Evolutionary conservation across 2,113 vertebrate genomes (phyloP).

Genomic region (Channa maculata): DNA sequence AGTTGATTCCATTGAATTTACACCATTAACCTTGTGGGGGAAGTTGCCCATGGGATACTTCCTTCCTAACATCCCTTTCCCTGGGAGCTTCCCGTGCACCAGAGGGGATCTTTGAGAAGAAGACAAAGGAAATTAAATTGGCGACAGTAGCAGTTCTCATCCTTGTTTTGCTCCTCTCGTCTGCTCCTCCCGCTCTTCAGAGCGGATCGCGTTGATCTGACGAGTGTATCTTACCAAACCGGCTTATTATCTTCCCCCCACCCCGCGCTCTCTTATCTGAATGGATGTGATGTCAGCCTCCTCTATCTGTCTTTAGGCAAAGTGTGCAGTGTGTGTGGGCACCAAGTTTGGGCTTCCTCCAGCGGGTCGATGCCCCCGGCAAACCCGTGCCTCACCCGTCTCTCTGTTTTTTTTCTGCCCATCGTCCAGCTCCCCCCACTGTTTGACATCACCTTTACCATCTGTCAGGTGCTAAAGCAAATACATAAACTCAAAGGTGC

Average conservation of each 20-base stretch:
- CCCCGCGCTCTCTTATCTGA: constrained; percentile 53
- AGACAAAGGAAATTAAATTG: neutral
- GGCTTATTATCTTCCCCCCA: constrained; percentile 58
- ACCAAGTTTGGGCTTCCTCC: constrained; percentile 9
- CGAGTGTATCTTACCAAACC: constrained; percentile 29
- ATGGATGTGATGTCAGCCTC: constrained; percentile 53
- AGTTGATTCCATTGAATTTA: too few relatives aligned
- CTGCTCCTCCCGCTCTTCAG: neutral
- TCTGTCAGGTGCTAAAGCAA: constrained; percentile 30
- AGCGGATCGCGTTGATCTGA: constrained; percentile 26
- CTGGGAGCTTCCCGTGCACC: neutral
- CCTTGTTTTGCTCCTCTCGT: too few relatives aligned
- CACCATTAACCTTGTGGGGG: too few relatives aligned
- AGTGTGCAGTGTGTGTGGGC: constrained; percentile 2
- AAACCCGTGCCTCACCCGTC: constrained; percentile 8
- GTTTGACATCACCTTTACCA: constrained; percentile 8
- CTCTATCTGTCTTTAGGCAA: constrained; percentile 45
- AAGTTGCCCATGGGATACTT: too few relatives aligned
- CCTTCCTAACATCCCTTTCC: too few relatives aligned
- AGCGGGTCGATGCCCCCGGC: constrained; percentile 10
- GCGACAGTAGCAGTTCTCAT: neutral
- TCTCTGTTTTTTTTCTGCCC: neutral
- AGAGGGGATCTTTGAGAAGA: neutral
- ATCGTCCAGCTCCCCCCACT: neutral
- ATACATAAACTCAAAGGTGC: constrained; percentile 26